Base-by-base conservation (phyloP, 1,140 invertebrate species). In the Drosophila triauraria region DNA sequence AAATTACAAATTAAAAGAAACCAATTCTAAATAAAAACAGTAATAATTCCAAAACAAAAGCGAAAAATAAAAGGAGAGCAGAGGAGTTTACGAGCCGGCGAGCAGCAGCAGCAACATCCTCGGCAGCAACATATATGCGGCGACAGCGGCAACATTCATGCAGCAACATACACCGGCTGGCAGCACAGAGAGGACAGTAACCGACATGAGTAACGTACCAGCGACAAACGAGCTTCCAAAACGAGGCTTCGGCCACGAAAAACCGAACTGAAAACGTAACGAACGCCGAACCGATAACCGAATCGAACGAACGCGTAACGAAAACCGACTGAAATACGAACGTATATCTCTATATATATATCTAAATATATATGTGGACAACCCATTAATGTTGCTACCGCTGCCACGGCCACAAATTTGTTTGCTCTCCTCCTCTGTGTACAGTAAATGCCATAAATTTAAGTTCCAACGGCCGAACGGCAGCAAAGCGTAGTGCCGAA, bases 401-500 rank as follows among this genome's bases (percentile, higher is more conserved):
- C 71, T 64, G 81, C 82, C 63, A 65, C 78, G 75, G 82, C 78
- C 75, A 72, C 56, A 87, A 54, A 74, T 80, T 88, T 80, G 80
- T 78, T 79, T 88, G 80, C 83, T 81, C 77, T 67, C 71, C 60
- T 58, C 53, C 47, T 75, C 50, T 80, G 77, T 83, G 85, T 88
- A 88, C 85, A 88, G 76, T 82, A 77, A 80, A 80, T 46, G 84
- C 78, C 81, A 88, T 91, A 88, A 82, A 90, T 82, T 82, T 86
- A 83, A 90, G 82, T 90, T 82, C 53, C 70, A 78, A 85, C 64
- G 53, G 69, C 50, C 59, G 46, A 15, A 15, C 40, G 65, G 27
- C 53, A 60, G 54, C 23, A 17, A n/a, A 9, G 15, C 20, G 17
- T n/a, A 38, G 51, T 27, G 50, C 7, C 60, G 32, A 68, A 54